Conservation (phyloP, 2,797 vertebrate genomes). For the Bradypodion pumilum region DNA sequence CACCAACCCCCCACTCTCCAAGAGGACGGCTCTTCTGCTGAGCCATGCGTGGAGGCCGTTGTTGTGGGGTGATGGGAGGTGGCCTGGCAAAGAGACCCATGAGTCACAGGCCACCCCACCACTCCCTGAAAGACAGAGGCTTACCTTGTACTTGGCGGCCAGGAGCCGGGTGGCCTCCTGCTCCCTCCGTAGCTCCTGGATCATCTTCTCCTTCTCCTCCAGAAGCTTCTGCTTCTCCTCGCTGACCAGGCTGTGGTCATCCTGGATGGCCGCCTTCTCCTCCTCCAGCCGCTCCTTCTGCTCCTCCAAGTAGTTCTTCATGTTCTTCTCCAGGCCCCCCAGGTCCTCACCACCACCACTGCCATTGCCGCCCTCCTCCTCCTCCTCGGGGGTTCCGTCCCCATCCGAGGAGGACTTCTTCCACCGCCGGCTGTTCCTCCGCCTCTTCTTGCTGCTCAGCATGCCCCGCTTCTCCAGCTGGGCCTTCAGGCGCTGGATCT, state of each 20-base stretch:
- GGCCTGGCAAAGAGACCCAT: too few relatives aligned
- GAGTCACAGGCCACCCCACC: too few relatives aligned
- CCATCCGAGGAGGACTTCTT: conserved; percentile 78
- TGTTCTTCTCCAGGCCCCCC: conserved; percentile 80
- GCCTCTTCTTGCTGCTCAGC: conserved; percentile 88
- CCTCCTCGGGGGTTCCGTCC: conserved; percentile 74
- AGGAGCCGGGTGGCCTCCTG: conserved; percentile 91
- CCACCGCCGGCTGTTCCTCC: conserved; percentile 87
- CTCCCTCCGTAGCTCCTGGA: conserved; percentile 89
- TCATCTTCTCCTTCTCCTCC: conserved; percentile 88
- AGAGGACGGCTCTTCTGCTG: background rate
- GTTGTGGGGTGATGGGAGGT: too few relatives aligned
- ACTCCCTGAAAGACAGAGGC: background rate
- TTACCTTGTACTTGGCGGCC: conserved; percentile 95
- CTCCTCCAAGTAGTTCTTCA: conserved; percentile 83
- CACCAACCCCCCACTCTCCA: too few relatives aligned
- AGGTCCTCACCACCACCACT: conserved; percentile 78
- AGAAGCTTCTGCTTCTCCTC: conserved; percentile 86
- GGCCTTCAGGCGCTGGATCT: conserved; percentile 90
- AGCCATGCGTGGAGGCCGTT: too few relatives aligned
- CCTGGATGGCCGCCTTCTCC: conserved; percentile 86
- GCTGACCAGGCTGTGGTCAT: conserved; percentile 84
- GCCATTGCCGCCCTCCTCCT: conserved; percentile 74
- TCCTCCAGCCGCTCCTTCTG: conserved; percentile 84
- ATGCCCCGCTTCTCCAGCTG: conserved; percentile 92